Base-by-base conservation (phyloP, 2,797 vertebrate species). In the Pseudochirops cupreus region DNA sequence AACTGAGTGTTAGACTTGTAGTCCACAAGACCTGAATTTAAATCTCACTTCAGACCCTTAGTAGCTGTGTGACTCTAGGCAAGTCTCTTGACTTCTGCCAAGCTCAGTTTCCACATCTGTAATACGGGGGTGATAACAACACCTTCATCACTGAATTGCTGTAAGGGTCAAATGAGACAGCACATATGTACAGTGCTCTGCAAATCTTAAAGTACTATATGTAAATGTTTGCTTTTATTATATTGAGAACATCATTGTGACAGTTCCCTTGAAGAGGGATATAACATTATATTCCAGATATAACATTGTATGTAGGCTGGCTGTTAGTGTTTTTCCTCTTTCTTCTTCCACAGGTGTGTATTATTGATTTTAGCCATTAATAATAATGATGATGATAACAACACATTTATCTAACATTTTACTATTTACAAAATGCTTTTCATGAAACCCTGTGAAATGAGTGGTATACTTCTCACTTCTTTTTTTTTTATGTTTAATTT, bases 201-300 rank as follows among this genome's bases (percentile, higher is more conserved):
- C 74, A 87, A 87, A 87, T 46, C 39, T 87, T 87, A 46, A 46
- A 87, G 39, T 7, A 26, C 9, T 87, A 26, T 11, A 11, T 87
- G 39, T 82, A 87, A 26, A 87, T 74, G 67, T 39, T 74, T 18
- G 16, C 2, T 9, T 87, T 87, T 50, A 46, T 74, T 39, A 39
- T 74, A 2, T 46, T 46, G 21, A 87, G n/a, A 87, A 11, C 7
- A 26, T 11, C 39, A 50, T 87, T 46, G 74, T 46, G 74, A 46
- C 18, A 87, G 18, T 59, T 54, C 1, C 56, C 29, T 94, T 31
- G 29, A 31, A 94, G 90, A 18, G 91, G 46, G 1, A 7, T 53
- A 57, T 52, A 57, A 1, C n/a, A 91, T 62, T 24, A 82, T 89
- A 82, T 92, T 93, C 93, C 46, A 91, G 16, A 56, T 93, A n/a